Base-by-base conservation (phyloP, 2,888 invertebrate species). In the Caenorhabditis parvicauda region DNA sequence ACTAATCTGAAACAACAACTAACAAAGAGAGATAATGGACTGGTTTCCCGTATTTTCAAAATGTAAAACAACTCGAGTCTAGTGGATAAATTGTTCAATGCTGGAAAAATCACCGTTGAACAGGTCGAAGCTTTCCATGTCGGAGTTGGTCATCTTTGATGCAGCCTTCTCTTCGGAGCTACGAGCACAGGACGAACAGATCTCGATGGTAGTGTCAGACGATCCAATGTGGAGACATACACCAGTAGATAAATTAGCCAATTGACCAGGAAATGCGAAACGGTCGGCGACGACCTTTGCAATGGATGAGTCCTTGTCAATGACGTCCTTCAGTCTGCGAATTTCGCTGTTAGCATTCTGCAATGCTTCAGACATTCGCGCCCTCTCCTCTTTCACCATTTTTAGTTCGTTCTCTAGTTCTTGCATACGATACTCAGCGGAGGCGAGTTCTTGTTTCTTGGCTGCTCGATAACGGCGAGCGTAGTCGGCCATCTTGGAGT, bases 401-500 rank as follows among this genome's bases (percentile, higher is more conserved):
- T 38, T 22, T 12, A 65, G 29, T 38, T 68, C 64, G 7, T 50
- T 54, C 21, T 64, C 53, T 9, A 69, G 54, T 44, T 66, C 61
- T 3, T 54, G 25, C 35, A 50, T 54, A 27, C 50, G 48, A 37
- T 52, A 45, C 39, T 48, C 38, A 7, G 58, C 35, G 2, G 29
- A 42, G 1, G 56, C 53, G 29, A 68, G 41, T 37, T 72, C 59
- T 19, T 52, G 42, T 45, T 74, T 74, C 70, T 74, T 74, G 58
- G 58, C 54, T 54, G 69, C 70, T 7, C 74, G 65, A 37, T 74
- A 74, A 53, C 65, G 61, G 41, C 72, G 60, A n/a, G 72, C 70
- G 51, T 74, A 74, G 27, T 54, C 59, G 22, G 74, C 74, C 67
- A 69, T 69, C 53, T 74, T 74, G 21, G 67, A 47, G 54, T 56